Percentiles rank a stretch among this genome's conserved stretches.
Conservation (phyloP, 2,797 vertebrate species). For the Anguilla obscura region DNA sequence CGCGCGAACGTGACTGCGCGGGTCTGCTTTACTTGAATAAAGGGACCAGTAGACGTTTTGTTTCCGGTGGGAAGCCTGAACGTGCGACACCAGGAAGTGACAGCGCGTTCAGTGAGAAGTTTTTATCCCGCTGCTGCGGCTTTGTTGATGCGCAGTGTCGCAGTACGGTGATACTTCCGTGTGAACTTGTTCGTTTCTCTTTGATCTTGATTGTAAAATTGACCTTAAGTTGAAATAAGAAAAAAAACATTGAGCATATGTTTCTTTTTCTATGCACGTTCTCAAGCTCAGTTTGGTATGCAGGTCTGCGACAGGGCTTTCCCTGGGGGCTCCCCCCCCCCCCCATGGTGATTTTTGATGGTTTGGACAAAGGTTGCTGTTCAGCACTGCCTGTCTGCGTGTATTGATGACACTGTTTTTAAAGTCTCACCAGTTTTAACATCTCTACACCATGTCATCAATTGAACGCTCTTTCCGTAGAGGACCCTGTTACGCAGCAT, state of each 20-base stretch:
- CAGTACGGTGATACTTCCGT: background rate
- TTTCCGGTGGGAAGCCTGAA: slow-evolving; percentile 8
- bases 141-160: background rate
- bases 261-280: slow-evolving; percentile 14
- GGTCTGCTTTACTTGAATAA: slow-evolving; percentile 13
- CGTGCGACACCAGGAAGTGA: background rate
- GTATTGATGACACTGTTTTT: background rate
- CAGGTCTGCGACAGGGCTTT: background rate
- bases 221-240: background rate
- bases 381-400: slow-evolving; percentile 2
- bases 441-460: slow-evolving; percentile 2
- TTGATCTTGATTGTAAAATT: slow-evolving; percentile 6
- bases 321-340: background rate
- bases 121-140: background rate
- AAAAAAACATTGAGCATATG: background rate
- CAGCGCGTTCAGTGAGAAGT: background rate
- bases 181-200: background rate
- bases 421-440: background rate
- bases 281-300: slow-evolving; percentile 14
- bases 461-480: background rate
- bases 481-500: background rate
- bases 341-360: background rate
- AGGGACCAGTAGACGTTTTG: slow-evolving; percentile 4
- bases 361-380: background rate
- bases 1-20: background rate